Conservation (phyloP, 2,113 vertebrate genomes). For the Pavo muticus region DNA sequence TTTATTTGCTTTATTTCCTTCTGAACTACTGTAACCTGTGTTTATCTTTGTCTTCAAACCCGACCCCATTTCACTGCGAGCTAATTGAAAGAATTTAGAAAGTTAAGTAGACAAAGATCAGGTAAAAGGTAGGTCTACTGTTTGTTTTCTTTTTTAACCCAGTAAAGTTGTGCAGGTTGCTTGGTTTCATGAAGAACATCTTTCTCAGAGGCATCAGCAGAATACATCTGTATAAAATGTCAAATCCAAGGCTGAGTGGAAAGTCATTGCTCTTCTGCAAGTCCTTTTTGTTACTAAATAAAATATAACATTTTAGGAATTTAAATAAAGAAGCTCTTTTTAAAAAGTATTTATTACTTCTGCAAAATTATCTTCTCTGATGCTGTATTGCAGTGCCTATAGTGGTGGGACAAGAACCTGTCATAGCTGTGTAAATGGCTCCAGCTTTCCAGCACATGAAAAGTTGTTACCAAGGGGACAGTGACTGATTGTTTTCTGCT, state of each 20-base stretch:
- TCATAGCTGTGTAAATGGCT: neutral
- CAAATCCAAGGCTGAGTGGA: neutral
- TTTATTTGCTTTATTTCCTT: conserved; percentile 38
- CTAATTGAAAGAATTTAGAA: conserved; percentile 33
- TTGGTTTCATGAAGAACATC: neutral
- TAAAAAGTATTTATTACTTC: neutral
- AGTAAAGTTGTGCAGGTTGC: neutral
- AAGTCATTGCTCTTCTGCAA: neutral
- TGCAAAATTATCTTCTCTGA: neutral
- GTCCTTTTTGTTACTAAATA: neutral
- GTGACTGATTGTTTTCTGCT: rapidly evolving
- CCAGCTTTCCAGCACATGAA: neutral
- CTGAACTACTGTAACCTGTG: neutral
- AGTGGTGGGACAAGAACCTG: neutral
- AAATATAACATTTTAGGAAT: neutral
- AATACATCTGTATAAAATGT: neutral
- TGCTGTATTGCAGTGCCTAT: neutral
- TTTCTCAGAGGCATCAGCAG: neutral
- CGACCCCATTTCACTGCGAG: neutral
- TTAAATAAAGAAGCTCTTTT: neutral
- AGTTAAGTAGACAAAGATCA: neutral
- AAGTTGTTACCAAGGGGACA: neutral
- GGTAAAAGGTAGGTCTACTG: neutral
- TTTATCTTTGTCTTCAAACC: conserved; percentile 34
- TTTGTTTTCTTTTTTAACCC: neutral